Evolutionary conservation across 2,888 invertebrate species (phyloP).

Genomic region (Ephialtes manifestator): DNA sequence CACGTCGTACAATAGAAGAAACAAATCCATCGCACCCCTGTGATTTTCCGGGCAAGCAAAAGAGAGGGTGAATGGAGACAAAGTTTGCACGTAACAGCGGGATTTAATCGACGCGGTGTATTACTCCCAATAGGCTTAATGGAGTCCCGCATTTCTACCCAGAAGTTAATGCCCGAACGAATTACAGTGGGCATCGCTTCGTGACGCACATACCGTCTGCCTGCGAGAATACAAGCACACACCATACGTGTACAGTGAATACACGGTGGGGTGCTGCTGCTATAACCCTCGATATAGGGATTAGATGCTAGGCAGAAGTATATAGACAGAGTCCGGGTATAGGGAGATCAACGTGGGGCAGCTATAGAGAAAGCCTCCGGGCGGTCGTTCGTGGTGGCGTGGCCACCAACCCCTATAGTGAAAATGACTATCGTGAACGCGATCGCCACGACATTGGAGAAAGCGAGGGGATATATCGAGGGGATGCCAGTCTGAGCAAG

Average conservation of each 20-base stretch:
- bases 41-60: conserved; percentile 21
- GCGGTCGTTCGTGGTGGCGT: conserved; percentile 53
- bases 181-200: conserved; percentile 70
- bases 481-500: neutral
- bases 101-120: conserved; percentile 66
- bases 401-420: conserved; percentile 70
- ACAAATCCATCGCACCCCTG: conserved; percentile 20
- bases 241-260: neutral
- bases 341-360: conserved; percentile 64
- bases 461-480: conserved; percentile 26
- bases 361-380: conserved; percentile 43
- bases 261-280: conserved; percentile 20
- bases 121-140: conserved; percentile 71
- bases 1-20: conserved; percentile 15
- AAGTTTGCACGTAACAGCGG: conserved; percentile 40
- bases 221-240: conserved; percentile 66
- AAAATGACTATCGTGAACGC: conserved; percentile 78
- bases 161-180: conserved; percentile 75
- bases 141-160: conserved; percentile 71
- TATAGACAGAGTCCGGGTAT: conserved; percentile 16
- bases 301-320: conserved; percentile 43
- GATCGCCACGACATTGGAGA: conserved; percentile 60
- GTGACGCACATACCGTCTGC: conserved; percentile 59
- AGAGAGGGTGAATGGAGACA: conserved; percentile 18
- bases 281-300: conserved; percentile 44